phyloP scores from a whole-genome alignment of 2,113 vertebrate genomes.

The Acinonyx jubatus region DNA sequence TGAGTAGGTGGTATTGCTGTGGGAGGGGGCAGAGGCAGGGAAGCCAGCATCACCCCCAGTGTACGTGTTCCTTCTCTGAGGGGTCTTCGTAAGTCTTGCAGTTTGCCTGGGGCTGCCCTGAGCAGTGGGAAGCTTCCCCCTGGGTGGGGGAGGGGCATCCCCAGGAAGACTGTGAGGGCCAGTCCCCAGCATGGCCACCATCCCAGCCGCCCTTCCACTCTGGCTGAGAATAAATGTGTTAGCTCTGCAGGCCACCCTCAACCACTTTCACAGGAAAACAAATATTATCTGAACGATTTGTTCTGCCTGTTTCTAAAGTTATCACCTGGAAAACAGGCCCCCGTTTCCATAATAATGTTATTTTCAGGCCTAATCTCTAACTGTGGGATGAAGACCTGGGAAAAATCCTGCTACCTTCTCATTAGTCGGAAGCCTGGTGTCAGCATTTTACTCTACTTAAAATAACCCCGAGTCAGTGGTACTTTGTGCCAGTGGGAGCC shows the following conservation, averaged over 20 bases:
- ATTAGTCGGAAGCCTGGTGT: background rate
- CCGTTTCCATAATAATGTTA: background rate
- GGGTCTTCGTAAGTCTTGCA: background rate
- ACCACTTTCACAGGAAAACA: background rate
- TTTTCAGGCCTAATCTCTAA: background rate
- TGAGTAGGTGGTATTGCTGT: background rate
- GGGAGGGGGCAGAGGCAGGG: background rate
- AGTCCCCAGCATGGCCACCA: background rate
- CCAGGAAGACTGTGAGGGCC: background rate
- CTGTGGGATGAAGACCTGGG: background rate
- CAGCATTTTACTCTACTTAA: background rate
- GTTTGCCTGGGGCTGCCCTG: background rate
- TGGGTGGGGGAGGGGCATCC: too few relatives aligned
- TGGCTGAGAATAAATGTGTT: background rate
- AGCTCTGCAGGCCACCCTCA: background rate
- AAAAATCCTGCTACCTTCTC: background rate
- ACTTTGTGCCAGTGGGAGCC: background rate
- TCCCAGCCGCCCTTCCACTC: background rate
- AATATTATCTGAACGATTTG: background rate
- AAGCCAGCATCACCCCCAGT: rapidly evolving
- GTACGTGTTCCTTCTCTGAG: background rate
- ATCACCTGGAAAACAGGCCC: background rate
- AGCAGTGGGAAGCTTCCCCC: background rate
- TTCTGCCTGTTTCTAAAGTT: background rate
- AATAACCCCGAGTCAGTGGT: background rate